Base-by-base conservation (phyloP, 2,797 vertebrate genomes). In the Eulemur coronatus region DNA sequence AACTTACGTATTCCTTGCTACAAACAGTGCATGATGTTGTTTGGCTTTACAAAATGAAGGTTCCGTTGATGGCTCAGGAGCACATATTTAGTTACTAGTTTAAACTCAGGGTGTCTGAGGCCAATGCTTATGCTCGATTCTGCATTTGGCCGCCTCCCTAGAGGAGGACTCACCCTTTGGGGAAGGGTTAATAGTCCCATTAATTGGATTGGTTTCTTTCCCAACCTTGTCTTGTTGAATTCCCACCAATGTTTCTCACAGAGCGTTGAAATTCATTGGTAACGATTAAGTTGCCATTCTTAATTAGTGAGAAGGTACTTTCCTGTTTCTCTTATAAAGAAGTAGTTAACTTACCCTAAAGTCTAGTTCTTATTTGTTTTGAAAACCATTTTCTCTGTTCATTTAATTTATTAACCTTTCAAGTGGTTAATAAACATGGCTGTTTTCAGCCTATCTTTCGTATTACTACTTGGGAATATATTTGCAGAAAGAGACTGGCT, bases 371-470 rank as follows among this genome's bases (percentile, higher is more conserved):
- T 85, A 87, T 17, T 97, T 89, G 43, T 84, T 96, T 89, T 94
- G 67, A 95, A 92, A 97, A 89, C 69, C 41, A 88, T 94, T 94
- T 96, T 95, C 86, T 95, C 59, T 92, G 18, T 84, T 96, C 85
- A 72, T 91, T 90, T 97, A 94, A 94, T 95, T 96, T 78, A 89
- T 79, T 96, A 96, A 78, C 38, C 72, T 97, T 94, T 48, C 65
- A 26, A 87, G 81, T 94, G 75, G 81, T 96, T 95, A 95, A 89
- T 92, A 96, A 93, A 89, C 48, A 93, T 63, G 50, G 12, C 26
- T 92, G 26, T 50, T 76, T 89, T 90, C 48, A 86, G 67, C 2
- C 38, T 52, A 5, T 48, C 1, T 17, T 38, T 73, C 1, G 20
- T 18, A 1, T 89, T 59, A 81, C 79, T 91, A 48, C 17, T 48